Conservation (phyloP, 2,797 vertebrate species). For the Euphonia xanthogaster region DNA sequence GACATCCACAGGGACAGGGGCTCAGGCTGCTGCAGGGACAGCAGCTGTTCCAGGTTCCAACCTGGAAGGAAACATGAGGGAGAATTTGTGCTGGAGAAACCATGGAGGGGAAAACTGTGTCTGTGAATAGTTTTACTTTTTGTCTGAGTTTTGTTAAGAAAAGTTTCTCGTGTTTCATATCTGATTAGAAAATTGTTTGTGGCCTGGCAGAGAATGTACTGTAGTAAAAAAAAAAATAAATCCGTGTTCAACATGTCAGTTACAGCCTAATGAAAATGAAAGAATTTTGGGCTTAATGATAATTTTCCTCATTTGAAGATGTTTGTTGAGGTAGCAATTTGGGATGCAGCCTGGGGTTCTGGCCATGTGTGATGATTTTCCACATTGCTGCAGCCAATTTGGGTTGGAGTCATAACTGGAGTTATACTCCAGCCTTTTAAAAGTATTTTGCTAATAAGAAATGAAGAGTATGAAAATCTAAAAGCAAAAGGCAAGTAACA, state of each 20-base stretch:
- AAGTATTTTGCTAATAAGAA: neutral
- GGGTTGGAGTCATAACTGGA: neutral
- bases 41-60: neutral
- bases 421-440: neutral
- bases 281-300: neutral
- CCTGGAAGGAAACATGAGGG: neutral
- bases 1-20: neutral
- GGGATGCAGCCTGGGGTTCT: neutral
- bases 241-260: neutral
- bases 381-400: neutral
- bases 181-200: neutral
- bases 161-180: neutral
- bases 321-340: neutral
- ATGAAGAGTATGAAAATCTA: neutral
- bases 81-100: neutral
- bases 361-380: neutral
- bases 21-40: neutral
- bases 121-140: neutral
- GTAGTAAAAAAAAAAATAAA: neutral
- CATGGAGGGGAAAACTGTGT: neutral
- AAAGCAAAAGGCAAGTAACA: neutral
- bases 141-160: neutral
- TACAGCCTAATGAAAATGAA: neutral
- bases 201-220: neutral
- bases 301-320: neutral